Conservation (phyloP, 1,140 invertebrate species). For the Sogatella furcifera region DNA sequence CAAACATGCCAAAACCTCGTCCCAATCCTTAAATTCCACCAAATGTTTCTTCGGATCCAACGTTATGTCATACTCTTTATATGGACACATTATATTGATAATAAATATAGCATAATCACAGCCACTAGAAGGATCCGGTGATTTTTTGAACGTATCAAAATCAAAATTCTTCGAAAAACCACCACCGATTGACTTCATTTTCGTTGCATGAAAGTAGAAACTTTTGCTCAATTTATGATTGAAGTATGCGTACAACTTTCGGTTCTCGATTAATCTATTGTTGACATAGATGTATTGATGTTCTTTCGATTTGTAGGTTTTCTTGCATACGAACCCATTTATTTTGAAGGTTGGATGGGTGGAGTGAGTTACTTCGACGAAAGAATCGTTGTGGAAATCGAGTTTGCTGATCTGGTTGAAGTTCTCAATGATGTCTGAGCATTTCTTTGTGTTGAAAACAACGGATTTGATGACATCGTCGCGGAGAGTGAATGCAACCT, state of each 20-base stretch:
- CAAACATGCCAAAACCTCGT: constrained; percentile 37
- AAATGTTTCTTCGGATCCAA: constrained; percentile 39
- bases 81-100: constrained; percentile 46
- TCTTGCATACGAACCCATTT: constrained; percentile 40
- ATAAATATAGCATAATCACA: constrained; percentile 42
- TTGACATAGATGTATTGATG: constrained; percentile 53
- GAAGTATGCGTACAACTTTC: constrained; percentile 40
- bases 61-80: constrained; percentile 42
- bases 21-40: constrained; percentile 50
- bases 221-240: constrained; percentile 34
- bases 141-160: constrained; percentile 20
- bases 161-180: neutral
- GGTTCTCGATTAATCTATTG: constrained; percentile 40
- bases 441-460: constrained; percentile 42
- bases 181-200: too few relatives aligned
- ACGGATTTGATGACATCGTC: constrained; percentile 45
- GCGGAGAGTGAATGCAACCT: constrained; percentile 43
- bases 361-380: too few relatives aligned
- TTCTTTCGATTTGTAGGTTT: constrained; percentile 33
- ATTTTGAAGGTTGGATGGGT: too few relatives aligned
- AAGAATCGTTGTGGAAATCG: too few relatives aligned
- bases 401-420: constrained; percentile 32
- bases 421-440: constrained; percentile 40
- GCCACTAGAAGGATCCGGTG: constrained; percentile 14
- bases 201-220: constrained; percentile 7